Conservation (phyloP, 2,888 invertebrate genomes). For the Cantharis nigra region DNA sequence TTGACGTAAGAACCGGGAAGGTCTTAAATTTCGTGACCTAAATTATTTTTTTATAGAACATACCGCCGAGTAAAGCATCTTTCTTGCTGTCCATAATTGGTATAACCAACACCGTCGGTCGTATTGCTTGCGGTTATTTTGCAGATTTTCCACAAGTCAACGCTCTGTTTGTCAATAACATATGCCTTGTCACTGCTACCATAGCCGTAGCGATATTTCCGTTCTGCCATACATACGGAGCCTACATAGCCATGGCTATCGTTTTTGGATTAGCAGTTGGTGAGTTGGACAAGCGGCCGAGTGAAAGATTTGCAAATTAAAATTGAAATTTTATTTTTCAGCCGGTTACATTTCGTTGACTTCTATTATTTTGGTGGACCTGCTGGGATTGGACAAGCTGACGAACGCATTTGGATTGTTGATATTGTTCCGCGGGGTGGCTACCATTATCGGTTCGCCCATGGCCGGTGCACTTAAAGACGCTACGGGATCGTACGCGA, state of each 20-base stretch:
- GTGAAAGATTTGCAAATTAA: background rate
- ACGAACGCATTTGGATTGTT: conserved; percentile 97
- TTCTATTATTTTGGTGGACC: conserved; percentile 95
- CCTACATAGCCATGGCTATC: conserved; percentile 80
- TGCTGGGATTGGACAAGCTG: conserved; percentile 91
- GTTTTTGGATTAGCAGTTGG: conserved; percentile 92
- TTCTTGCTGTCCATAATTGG: conserved; percentile 83
- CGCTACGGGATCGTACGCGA: conserved; percentile 80
- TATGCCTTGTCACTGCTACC: conserved; percentile 89
- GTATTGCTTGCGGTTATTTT: conserved; percentile 86
- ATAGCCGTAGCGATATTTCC: conserved; percentile 83
- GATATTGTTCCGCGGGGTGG: conserved; percentile 93
- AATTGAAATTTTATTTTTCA: conserved; percentile 53
- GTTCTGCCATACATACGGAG: conserved; percentile 75
- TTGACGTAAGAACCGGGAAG: conserved; percentile 63
- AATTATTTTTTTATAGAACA: conserved; percentile 61
- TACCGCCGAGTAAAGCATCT: conserved; percentile 72
- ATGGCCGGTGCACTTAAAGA: conserved; percentile 90
- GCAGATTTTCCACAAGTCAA: conserved; percentile 92
- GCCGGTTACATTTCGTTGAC: conserved; percentile 97
- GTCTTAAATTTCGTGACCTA: background rate
- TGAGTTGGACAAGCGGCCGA: conserved; percentile 58
- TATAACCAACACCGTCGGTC: conserved; percentile 92
- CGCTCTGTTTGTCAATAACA: conserved; percentile 89
- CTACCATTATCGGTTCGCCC: conserved; percentile 86